Conservation (phyloP, 2,888 invertebrate species). For the Catocala nupta region DNA sequence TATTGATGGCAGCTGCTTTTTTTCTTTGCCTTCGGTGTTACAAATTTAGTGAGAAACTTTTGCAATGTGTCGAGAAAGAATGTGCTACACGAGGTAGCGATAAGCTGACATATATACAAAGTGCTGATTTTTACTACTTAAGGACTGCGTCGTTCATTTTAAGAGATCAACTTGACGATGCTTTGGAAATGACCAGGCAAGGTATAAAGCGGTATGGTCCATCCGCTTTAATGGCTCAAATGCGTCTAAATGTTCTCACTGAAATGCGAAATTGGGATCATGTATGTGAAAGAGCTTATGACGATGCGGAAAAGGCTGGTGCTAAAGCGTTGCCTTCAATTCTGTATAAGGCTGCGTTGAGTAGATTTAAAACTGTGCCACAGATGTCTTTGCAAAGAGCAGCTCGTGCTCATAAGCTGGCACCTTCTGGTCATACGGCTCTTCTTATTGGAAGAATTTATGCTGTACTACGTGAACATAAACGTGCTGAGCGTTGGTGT, state of each 20-base stretch:
- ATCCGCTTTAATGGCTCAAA: conserved; percentile 70
- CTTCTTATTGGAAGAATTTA: conserved; percentile 73
- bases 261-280: conserved; percentile 70
- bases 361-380: conserved; percentile 61
- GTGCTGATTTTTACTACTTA: conserved; percentile 70
- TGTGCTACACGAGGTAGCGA: conserved; percentile 68
- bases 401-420: conserved; percentile 72
- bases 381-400: conserved; percentile 72
- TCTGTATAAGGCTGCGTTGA: conserved; percentile 69
- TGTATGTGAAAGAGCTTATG: conserved; percentile 66
- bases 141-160: conserved; percentile 70
- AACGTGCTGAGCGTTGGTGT: conserved; percentile 75
- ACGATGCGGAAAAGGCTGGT: conserved; percentile 69
- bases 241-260: conserved; percentile 68
- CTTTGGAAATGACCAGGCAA: conserved; percentile 60
- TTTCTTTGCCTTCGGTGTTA: conserved; percentile 79
- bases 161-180: conserved; percentile 59
- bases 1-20: conserved; percentile 78
- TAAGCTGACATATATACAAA: conserved; percentile 35
- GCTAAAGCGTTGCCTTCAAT: conserved; percentile 63
- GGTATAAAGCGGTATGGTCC: conserved; percentile 73
- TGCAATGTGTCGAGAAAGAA: conserved; percentile 68
- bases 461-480: conserved; percentile 61
- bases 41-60: conserved; percentile 67
- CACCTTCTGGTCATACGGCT: conserved; percentile 74